These are phyloP conservation scores for Dallia pectoralis DNA, from an alignment of 2,797 vertebrate species.

Conservation along the genomic window DNA sequence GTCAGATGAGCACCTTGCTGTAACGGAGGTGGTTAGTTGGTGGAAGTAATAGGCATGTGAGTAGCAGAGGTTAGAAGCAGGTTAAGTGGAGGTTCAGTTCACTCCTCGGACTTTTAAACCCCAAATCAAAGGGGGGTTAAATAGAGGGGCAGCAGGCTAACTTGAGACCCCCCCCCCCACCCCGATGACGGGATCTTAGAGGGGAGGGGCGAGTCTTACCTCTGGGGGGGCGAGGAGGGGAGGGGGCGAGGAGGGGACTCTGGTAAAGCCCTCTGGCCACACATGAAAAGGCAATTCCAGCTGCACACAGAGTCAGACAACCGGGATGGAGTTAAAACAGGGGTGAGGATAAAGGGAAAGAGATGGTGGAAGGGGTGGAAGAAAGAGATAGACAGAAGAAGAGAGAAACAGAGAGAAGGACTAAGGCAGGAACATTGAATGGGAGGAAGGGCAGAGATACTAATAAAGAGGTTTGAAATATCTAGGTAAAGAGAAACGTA, in stretches of 20 bases:
- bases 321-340: slow-evolving; percentile 31
- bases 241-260: slow-evolving; percentile 64
- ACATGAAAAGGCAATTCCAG: slow-evolving; percentile 75
- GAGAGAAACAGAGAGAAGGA: slow-evolving; percentile 8
- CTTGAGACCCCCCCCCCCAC: slow-evolving; percentile 44
- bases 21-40: background rate
- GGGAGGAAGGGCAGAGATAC: background rate
- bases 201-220: slow-evolving; percentile 63
- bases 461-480: no score
- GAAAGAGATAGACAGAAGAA: slow-evolving; percentile 19
- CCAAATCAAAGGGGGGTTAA: slow-evolving; percentile 1
- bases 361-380: slow-evolving; percentile 27
- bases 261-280: slow-evolving; percentile 66
- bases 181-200: slow-evolving; percentile 2
- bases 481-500: no score
- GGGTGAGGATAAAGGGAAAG: background rate
- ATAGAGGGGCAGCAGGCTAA: slow-evolving; percentile 56
- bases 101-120: slow-evolving; percentile 39
- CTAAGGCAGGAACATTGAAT: background rate
- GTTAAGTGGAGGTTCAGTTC: slow-evolving; percentile 22
- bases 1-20: background rate
- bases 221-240: slow-evolving; percentile 65
- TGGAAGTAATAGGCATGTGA: slow-evolving; percentile 26
- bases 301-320: slow-evolving; percentile 66
- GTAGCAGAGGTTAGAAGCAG: slow-evolving; percentile 50